Conservation (phyloP, 2,888 invertebrate genomes). For the Apodemia hepburni region DNA sequence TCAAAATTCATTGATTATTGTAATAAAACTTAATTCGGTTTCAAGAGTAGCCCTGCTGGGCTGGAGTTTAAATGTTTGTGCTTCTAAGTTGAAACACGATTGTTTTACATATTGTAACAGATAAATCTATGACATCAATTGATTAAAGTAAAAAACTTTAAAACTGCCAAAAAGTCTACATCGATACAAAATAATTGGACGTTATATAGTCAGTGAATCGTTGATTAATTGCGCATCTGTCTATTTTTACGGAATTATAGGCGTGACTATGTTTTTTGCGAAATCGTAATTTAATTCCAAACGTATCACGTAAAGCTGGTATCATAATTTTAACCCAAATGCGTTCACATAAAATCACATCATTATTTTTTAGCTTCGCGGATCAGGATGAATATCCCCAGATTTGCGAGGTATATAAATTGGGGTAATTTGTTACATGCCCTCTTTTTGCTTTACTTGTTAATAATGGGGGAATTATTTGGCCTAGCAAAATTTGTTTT, state of each 20-base stretch:
- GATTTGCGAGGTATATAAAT: conserved; percentile 12
- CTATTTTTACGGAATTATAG: not conserved
- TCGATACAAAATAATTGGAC: no score
- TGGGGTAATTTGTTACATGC: conserved; percentile 2
- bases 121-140: no score
- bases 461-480: conserved; percentile 7
- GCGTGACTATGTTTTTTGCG: not conserved
- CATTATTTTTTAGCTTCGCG: conserved; percentile 13
- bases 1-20: no score
- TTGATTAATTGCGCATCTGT: not conserved
- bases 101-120: no score
- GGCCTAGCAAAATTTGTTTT: not conserved
- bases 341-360: conserved; percentile 12
- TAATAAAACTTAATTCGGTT: no score
- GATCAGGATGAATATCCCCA: conserved; percentile 7
- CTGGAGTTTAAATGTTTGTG: no score
- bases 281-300: not conserved
- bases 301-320: not conserved
- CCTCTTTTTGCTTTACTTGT: not conserved
- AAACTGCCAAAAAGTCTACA: no score
- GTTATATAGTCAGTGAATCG: no score
- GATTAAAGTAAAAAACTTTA: no score
- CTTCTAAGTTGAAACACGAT: no score
- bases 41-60: no score
- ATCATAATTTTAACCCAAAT: conserved; percentile 13